A percentile compares a stretch with the other conserved stretches of the same genome.
Evolutionary conservation across 2,113 vertebrate species (phyloP).

Genomic region (Heterocephalus glaber): DNA sequence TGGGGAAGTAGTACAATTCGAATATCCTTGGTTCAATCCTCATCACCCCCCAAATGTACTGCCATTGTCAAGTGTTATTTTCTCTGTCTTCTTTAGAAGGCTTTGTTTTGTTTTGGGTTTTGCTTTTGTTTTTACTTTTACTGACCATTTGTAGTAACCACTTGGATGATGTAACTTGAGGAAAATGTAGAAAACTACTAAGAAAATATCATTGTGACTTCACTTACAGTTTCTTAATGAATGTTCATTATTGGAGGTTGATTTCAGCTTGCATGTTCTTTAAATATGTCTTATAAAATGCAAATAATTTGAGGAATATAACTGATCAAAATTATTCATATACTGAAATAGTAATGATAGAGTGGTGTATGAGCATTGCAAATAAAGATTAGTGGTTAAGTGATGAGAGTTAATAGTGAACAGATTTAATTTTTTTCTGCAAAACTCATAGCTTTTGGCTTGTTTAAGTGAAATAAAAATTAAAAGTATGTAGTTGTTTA

Average conservation of each 20-base stretch:
- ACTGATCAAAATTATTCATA: constrained; percentile 46
- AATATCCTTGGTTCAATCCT: not conserved
- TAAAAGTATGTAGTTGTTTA: not conserved
- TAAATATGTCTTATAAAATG: constrained; percentile 36
- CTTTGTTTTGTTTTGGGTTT: not conserved
- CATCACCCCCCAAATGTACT: not conserved
- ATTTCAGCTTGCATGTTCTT: not conserved
- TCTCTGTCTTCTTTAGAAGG: not conserved
- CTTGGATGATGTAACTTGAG: not conserved
- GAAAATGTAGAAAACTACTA: not conserved
- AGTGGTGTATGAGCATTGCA: constrained; percentile 1
- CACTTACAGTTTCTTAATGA: not conserved
- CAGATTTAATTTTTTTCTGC: not conserved
- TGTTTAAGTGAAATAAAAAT: not conserved
- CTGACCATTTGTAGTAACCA: constrained; percentile 8
- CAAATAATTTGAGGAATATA: constrained; percentile 15
- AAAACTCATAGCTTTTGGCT: constrained; percentile 5
- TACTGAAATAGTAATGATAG: not conserved
- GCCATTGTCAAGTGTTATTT: not conserved
- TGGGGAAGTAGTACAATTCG: not conserved
- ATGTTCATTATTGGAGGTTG: not conserved
- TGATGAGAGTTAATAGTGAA: not conserved
- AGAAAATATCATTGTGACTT: not conserved
- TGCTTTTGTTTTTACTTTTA: not conserved
- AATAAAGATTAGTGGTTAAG: constrained; percentile 39